Conservation (phyloP, 2,797 vertebrate genomes). For the Sitta carolinensis region DNA sequence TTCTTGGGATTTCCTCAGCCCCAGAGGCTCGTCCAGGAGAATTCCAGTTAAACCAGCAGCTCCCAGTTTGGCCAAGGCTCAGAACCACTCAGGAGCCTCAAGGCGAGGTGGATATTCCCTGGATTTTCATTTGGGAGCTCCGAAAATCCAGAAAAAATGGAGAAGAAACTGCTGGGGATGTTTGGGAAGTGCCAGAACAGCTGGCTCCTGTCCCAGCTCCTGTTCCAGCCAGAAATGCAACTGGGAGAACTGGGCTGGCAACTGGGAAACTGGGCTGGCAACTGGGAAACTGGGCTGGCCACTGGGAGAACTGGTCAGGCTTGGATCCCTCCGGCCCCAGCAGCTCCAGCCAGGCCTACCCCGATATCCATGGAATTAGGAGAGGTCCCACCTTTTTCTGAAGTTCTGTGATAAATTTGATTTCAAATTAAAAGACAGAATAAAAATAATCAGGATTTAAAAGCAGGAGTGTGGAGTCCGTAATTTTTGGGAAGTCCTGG, state of each 20-base stretch:
- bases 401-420: accelerated
- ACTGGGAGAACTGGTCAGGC: neutral
- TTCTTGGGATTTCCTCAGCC: neutral
- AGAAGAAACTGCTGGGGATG: neutral
- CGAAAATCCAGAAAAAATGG: neutral
- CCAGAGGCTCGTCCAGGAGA: neutral
- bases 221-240: neutral
- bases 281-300: neutral
- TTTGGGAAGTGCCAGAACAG: neutral
- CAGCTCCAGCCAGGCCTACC: too few species aligned
- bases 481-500: neutral
- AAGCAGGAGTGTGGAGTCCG: accelerated
- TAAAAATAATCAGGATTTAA: neutral
- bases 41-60: neutral
- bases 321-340: neutral
- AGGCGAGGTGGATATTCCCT: accelerated
- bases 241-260: neutral
- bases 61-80: neutral
- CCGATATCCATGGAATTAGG: accelerated
- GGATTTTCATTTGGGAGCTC: accelerated
- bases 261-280: too few species aligned
- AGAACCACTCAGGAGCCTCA: neutral
- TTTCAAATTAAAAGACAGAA: neutral
- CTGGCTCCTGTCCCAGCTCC: neutral
- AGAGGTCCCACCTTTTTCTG: neutral